Evolutionary conservation across 2,888 invertebrate genomes (phyloP).

Genomic region (Sericinus montela): DNA sequence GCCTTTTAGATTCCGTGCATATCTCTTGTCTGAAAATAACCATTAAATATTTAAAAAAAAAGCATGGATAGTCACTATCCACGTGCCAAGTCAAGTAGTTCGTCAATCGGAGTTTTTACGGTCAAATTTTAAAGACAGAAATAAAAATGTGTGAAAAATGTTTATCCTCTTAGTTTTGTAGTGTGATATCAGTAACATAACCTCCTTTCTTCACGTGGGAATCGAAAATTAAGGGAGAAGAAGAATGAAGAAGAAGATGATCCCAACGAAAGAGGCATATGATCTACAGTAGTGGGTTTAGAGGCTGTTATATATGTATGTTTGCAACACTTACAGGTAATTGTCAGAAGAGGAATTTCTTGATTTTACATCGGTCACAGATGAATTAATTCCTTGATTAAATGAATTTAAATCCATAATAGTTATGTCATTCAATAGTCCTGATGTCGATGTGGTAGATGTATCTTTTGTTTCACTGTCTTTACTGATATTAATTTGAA

Average conservation of each 20-base stretch:
- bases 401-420: conserved; percentile 8
- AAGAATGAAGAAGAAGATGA: too few relatives aligned
- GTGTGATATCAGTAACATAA: too few relatives aligned
- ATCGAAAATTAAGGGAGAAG: too few relatives aligned
- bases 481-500: conserved; percentile 39
- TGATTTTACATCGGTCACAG: conserved; percentile 28
- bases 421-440: conserved; percentile 38
- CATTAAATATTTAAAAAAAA: background rate
- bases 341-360: conserved; percentile 16
- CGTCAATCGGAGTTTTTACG: too few relatives aligned
- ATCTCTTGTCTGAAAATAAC: conserved; percentile 1
- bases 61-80: background rate
- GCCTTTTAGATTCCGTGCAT: background rate
- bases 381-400: conserved; percentile 18
- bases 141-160: too few relatives aligned
- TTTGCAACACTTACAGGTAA: conserved; percentile 2
- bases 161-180: too few relatives aligned
- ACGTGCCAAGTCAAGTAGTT: too few relatives aligned
- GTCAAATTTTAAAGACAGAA: too few relatives aligned
- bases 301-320: too few relatives aligned
- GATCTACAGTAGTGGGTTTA: too few relatives aligned
- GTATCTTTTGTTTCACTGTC: conserved; percentile 30
- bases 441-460: conserved; percentile 39
- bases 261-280: too few relatives aligned
- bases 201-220: too few relatives aligned